Conservation (phyloP, 2,888 invertebrate genomes). For the Pyrocoelia pectoralis region DNA sequence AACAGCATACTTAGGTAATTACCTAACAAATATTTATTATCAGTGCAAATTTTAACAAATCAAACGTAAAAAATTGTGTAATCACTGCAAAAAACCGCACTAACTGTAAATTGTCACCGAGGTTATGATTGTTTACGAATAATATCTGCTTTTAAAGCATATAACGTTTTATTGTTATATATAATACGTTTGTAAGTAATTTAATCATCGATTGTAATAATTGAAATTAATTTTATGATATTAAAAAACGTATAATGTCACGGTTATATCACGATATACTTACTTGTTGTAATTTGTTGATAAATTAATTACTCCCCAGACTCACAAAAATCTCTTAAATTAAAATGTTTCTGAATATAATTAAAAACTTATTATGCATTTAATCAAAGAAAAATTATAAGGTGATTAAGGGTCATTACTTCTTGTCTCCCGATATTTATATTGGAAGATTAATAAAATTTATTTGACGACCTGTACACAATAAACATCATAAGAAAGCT, state of each 20-base stretch:
- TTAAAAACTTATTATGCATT: background rate
- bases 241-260: conserved; percentile 2
- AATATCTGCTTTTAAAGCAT: conserved; percentile 9
- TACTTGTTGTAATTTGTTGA: too few relatives aligned
- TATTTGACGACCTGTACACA: background rate
- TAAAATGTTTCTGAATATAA: background rate
- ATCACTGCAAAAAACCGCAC: background rate
- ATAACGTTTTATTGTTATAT: conserved; percentile 4
- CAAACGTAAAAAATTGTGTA: background rate
- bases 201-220: background rate
- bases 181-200: too few relatives aligned
- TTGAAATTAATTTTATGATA: background rate
- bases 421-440: background rate
- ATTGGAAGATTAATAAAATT: background rate
- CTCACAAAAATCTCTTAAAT: too few relatives aligned
- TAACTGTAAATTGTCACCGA: background rate
- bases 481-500: too few relatives aligned
- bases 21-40: too few relatives aligned
- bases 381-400: background rate
- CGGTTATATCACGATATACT: conserved; percentile 1
- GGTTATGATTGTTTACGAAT: conserved; percentile 9
- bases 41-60: too few relatives aligned
- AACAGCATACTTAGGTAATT: too few relatives aligned
- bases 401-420: background rate
- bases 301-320: too few relatives aligned